Conservation (phyloP, 2,797 vertebrate species). For the Helarctos malayanus region DNA sequence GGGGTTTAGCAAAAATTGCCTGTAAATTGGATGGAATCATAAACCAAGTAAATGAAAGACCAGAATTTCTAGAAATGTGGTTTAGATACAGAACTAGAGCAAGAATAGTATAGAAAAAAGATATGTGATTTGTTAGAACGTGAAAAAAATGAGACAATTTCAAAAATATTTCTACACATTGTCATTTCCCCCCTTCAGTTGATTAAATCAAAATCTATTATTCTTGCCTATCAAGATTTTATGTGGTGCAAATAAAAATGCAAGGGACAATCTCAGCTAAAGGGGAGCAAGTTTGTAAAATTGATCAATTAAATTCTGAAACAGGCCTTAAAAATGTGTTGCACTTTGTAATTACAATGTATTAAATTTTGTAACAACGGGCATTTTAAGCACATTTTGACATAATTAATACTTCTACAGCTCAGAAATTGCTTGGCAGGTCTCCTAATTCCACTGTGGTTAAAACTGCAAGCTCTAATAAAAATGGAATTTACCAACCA, state of each 20-base stretch:
- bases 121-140: no score
- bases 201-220: constrained; percentile 39
- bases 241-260: constrained; percentile 10
- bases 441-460: constrained; percentile 20
- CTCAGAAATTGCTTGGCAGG: background rate
- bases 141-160: background rate
- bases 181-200: background rate
- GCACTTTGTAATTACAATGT: background rate
- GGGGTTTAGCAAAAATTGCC: background rate
- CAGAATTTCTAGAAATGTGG: background rate
- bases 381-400: constrained; percentile 43
- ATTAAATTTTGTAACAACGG: constrained; percentile 32
- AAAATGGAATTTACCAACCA: background rate
- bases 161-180: background rate
- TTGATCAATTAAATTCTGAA: constrained; percentile 48
- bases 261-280: constrained; percentile 4
- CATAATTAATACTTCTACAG: background rate
- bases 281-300: constrained; percentile 1
- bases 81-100: background rate
- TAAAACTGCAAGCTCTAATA: background rate
- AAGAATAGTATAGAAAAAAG: constrained; percentile 4
- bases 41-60: background rate
- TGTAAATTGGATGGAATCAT: background rate
- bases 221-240: constrained; percentile 37
- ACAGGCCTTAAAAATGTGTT: background rate